Percentiles rank a stretch among this genome's conserved stretches.
phyloP scores from a whole-genome alignment of 2,797 vertebrate genomes.

The Melanotaenia trifasciata region DNA sequence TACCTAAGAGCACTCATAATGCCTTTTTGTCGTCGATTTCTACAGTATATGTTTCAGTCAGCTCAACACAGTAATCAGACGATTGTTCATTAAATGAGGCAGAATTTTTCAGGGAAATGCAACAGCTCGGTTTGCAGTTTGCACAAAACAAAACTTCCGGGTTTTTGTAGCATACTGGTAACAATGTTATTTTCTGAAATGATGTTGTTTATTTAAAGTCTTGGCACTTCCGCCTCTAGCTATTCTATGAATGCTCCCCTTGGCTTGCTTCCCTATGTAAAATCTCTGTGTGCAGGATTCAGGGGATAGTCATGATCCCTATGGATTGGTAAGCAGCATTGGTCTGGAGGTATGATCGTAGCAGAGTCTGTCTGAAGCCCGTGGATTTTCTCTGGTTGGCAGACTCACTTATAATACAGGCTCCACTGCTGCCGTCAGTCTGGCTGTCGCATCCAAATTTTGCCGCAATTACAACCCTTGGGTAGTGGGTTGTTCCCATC shows the following conservation, averaged over 20 bases:
- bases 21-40: slow-evolving; percentile 1
- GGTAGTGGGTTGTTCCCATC: slow-evolving; percentile 48
- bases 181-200: slow-evolving; percentile 15
- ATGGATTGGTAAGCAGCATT: slow-evolving; percentile 52
- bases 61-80: background rate
- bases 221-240: background rate
- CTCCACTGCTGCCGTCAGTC: slow-evolving; percentile 29
- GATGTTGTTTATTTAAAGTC: background rate
- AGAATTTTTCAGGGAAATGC: background rate
- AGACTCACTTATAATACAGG: slow-evolving; percentile 51
- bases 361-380: slow-evolving; percentile 58
- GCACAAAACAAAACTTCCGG: background rate
- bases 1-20: background rate
- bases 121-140: background rate
- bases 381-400: slow-evolving; percentile 53
- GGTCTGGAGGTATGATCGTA: slow-evolving; percentile 56
- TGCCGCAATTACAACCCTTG: slow-evolving; percentile 62
- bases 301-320: slow-evolving; percentile 43
- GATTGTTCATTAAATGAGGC: background rate
- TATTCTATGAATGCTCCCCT: slow-evolving; percentile 4
- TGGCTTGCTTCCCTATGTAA: slow-evolving; percentile 24
- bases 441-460: slow-evolving; percentile 39
- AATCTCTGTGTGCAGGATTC: slow-evolving; percentile 27
- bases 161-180: slow-evolving; percentile 1
- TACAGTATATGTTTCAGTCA: background rate